Evolutionary conservation across 2,797 vertebrate species (phyloP).

Genomic region (Cyclopterus lumpus): DNA sequence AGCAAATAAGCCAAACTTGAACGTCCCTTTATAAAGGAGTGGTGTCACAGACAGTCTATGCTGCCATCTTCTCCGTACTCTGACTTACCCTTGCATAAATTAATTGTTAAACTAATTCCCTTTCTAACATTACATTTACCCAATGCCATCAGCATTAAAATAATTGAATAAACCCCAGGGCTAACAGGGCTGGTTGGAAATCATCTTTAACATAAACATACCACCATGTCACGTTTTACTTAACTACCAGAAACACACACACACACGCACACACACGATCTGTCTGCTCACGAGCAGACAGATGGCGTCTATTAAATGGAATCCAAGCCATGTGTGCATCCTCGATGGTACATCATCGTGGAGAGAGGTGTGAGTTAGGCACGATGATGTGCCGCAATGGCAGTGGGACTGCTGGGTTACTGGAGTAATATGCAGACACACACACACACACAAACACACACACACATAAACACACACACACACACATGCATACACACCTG

Average conservation of each 20-base stretch:
- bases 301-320: slow-evolving; percentile 41
- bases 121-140: neutral
- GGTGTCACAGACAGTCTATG: neutral
- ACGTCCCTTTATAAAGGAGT: neutral
- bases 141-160: neutral
- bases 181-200: neutral
- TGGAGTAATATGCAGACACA: slow-evolving; percentile 39
- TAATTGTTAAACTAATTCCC: neutral
- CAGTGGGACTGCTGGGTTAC: slow-evolving; percentile 57
- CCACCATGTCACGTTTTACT: slow-evolving; percentile 10
- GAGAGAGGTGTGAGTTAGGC: slow-evolving; percentile 34
- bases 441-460: slow-evolving; percentile 15
- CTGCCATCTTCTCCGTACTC: neutral
- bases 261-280: slow-evolving; percentile 12
- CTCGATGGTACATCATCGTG: slow-evolving; percentile 5
- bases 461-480: slow-evolving; percentile 19
- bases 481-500: slow-evolving; percentile 18
- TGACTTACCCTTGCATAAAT: slow-evolving; percentile 1
- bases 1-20: neutral
- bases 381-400: slow-evolving; percentile 48
- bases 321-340: slow-evolving; percentile 27
- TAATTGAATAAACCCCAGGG: neutral
- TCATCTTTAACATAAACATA: slow-evolving; percentile 14
- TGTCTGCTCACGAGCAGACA: slow-evolving; percentile 41
- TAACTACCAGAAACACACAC: neutral